Percentiles rank a stretch among this genome's conserved stretches.
Conservation (phyloP, 2,888 invertebrate species). For the Actias luna region DNA sequence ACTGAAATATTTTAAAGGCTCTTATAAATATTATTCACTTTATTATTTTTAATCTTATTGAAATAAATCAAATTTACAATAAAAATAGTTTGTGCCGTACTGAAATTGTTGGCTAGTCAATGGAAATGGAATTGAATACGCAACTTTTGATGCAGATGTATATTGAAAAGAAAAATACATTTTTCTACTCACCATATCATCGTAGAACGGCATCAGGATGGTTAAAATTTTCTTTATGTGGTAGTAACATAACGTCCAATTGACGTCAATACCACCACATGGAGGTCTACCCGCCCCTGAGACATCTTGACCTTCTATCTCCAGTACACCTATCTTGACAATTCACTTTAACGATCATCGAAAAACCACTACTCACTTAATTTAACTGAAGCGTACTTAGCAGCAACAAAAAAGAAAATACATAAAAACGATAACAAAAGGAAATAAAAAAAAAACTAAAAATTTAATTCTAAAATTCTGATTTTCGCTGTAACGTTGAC, state of each 20-base stretch:
- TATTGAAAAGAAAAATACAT: neutral
- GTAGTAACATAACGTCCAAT: slow-evolving; percentile 71
- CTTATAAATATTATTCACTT: no score
- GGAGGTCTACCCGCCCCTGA: slow-evolving; percentile 37
- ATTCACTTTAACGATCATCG: slow-evolving; percentile 43
- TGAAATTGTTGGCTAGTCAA: no score
- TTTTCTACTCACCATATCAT: slow-evolving; percentile 66
- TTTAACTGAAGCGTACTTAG: slow-evolving; percentile 13
- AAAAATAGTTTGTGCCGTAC: no score
- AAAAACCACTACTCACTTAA: slow-evolving; percentile 29
- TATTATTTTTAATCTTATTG: no score
- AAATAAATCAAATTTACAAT: no score
- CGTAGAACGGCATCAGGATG: slow-evolving; percentile 74
- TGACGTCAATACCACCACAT: slow-evolving; percentile 57
- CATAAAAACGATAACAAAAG: slow-evolving; percentile 5
- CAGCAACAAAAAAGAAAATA: neutral
- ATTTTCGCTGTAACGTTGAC: neutral
- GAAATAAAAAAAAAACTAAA: neutral
- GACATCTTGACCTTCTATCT: slow-evolving; percentile 36
- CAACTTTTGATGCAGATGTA: no score
- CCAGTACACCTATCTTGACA: slow-evolving; percentile 64
- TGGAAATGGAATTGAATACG: neutral
- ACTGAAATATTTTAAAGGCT: no score
- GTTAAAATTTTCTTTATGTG: slow-evolving; percentile 59
- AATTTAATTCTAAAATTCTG: neutral